Evolutionary conservation across 2,888 invertebrate species (phyloP).

Genomic region (Sesamia inferens): DNA sequence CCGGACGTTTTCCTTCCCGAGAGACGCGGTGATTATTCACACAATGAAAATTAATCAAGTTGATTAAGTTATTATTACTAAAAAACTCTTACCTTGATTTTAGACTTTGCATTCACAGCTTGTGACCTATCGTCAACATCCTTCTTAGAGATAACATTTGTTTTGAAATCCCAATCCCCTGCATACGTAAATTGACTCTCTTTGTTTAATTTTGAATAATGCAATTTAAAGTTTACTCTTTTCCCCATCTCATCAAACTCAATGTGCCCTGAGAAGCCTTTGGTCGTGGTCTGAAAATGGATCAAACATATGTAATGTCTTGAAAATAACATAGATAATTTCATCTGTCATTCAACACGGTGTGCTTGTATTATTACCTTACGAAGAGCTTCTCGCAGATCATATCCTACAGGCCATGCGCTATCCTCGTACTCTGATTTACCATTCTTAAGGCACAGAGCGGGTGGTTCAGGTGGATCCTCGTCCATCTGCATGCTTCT

Average conservation of each 20-base stretch:
- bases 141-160: slow-evolving; percentile 74
- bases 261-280: slow-evolving; percentile 92
- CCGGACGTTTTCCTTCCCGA: background rate
- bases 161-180: slow-evolving; percentile 88
- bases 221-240: slow-evolving; percentile 90
- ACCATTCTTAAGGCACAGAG: slow-evolving; percentile 92
- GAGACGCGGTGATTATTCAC: background rate
- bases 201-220: slow-evolving; percentile 86
- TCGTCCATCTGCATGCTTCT: slow-evolving; percentile 67
- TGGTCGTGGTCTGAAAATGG: slow-evolving; percentile 82
- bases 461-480: slow-evolving; percentile 86
- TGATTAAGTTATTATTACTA: background rate
- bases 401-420: slow-evolving; percentile 77
- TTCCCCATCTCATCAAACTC: slow-evolving; percentile 92
- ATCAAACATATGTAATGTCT: background rate
- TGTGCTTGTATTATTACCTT: slow-evolving; percentile 71
- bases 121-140: slow-evolving; percentile 76
- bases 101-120: slow-evolving; percentile 85
- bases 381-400: slow-evolving; percentile 71
- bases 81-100: slow-evolving; percentile 89
- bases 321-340: background rate
- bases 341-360: background rate
- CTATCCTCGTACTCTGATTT: slow-evolving; percentile 83
- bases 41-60: slow-evolving; percentile 70
- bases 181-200: slow-evolving; percentile 90